phyloP scores from a whole-genome alignment of 2,888 invertebrate species.

The Phragmatobia fuliginosa region DNA sequence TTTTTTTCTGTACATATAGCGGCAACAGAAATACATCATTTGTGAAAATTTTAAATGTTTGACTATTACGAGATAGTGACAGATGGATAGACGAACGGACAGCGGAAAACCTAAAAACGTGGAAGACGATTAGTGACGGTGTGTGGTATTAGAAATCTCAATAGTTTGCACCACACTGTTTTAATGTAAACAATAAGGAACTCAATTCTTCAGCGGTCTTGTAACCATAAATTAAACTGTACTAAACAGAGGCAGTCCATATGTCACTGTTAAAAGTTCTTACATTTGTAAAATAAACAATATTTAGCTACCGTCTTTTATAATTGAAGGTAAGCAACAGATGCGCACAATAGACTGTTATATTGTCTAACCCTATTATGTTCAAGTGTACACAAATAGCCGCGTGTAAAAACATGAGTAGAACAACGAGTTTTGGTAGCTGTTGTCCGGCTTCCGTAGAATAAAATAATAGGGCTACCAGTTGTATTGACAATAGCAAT shows the following conservation, averaged over 20 bases:
- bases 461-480: slow-evolving; percentile 75
- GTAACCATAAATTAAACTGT: slow-evolving; percentile 75
- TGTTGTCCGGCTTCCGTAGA: slow-evolving; percentile 73
- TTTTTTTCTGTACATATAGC: too few species aligned
- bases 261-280: slow-evolving; percentile 80
- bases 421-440: slow-evolving; percentile 69
- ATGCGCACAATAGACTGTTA: slow-evolving; percentile 73
- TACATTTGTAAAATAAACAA: slow-evolving; percentile 82
- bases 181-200: slow-evolving; percentile 78
- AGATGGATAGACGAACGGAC: too few species aligned
- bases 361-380: slow-evolving; percentile 78
- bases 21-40: too few species aligned
- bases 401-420: slow-evolving; percentile 67
- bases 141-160: slow-evolving; percentile 62
- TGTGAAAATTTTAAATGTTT: too few species aligned
- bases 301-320: slow-evolving; percentile 81
- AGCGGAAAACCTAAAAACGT: too few species aligned
- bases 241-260: slow-evolving; percentile 72
- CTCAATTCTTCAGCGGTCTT: slow-evolving; percentile 75
- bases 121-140: slow-evolving; percentile 68
- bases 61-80: too few species aligned
- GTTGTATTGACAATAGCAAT: slow-evolving; percentile 66
- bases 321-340: slow-evolving; percentile 74
- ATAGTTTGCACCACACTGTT: slow-evolving; percentile 57
- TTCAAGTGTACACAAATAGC: slow-evolving; percentile 75